Evolutionary conservation across 1,140 invertebrate species (phyloP), one percentile per base, ranked within the genome.

Genomic region (Thaumatotibia leucotreta): DNA sequence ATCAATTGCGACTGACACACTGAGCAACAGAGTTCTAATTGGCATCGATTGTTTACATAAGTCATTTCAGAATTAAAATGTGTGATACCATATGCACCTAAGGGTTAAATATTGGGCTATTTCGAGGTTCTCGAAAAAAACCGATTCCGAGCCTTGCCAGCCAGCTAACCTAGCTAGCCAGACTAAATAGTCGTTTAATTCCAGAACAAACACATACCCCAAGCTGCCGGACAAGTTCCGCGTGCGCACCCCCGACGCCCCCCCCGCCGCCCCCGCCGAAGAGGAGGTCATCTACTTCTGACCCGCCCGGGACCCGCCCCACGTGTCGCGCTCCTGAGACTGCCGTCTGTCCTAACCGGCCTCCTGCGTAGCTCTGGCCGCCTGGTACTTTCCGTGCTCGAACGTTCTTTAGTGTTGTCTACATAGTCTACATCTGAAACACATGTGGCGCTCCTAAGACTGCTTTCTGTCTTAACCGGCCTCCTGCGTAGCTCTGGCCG

Each of bases 181-280:
- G n/a, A n/a, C n/a, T n/a, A n/a, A n/a, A 29, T 10, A 52, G 27
- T 11, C 31, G 4, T 24, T 23, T 66, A 2, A 24, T 69, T 74
- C 9, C 75, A 92, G 92, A 74, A 93, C 92, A 63, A 92, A 93
- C 75, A 93, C 93, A 0, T 94, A 93, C 80, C 93, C 93, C 5
- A 94, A 94, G 79, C 74, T 94, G 17, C 93, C 93, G 14, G 93
- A 94, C 50, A 93, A 93, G 73, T 94, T 93, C 77, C 91, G 93
- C 39, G 91, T 93, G 32, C 88, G 92, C 3, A 91, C 89, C 4
- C 89, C 91, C 8, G 92, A 92, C 20, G 27, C 54, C 27, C n/a
- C n/a, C 82, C 3, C 71, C 76, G 74, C 50, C 66, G 58, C 65
- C 14, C 67, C 73, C n/a, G 24, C 76, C 5, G 85, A 88, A 67